Conservation (phyloP, 2,888 invertebrate species). For the Slavum lentiscoides region DNA sequence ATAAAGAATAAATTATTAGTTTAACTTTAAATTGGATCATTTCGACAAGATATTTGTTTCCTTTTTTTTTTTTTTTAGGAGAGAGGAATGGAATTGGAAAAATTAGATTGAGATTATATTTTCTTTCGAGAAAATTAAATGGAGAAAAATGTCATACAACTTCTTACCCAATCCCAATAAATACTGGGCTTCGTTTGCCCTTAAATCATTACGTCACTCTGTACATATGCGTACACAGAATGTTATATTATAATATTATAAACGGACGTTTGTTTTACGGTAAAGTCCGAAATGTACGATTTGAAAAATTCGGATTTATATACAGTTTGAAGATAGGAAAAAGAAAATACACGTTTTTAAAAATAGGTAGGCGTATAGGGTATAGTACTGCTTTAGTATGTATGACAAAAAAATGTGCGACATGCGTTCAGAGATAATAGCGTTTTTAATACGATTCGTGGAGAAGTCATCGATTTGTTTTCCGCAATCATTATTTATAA, state of each 20-base stretch:
- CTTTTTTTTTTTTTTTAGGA: too few species aligned
- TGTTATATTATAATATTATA: neutral
- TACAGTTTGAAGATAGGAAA: neutral
- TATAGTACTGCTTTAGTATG: neutral
- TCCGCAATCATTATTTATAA: slow-evolving; percentile 16
- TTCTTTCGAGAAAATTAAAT: too few species aligned
- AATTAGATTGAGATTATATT: too few species aligned
- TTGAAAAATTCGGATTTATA: slow-evolving; percentile 35
- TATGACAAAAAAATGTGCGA: neutral
- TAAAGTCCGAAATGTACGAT: slow-evolving; percentile 1
- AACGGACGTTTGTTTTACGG: neutral
- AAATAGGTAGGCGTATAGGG: neutral
- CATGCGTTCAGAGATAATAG: slow-evolving; percentile 16
- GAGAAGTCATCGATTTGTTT: slow-evolving; percentile 27
- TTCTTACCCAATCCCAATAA: too few species aligned
- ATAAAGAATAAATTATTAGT: too few species aligned
- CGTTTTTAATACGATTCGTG: slow-evolving; percentile 14
- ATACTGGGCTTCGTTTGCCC: too few species aligned
- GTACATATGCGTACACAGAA: neutral
- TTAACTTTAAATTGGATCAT: too few species aligned
- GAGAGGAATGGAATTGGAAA: too few species aligned
- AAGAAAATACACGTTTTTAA: neutral
- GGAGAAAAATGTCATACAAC: too few species aligned
- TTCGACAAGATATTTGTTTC: too few species aligned
- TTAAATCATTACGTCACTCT: too few species aligned